phyloP scores from a whole-genome alignment of 2,888 invertebrate species.

The Emmelina monodactyla region DNA sequence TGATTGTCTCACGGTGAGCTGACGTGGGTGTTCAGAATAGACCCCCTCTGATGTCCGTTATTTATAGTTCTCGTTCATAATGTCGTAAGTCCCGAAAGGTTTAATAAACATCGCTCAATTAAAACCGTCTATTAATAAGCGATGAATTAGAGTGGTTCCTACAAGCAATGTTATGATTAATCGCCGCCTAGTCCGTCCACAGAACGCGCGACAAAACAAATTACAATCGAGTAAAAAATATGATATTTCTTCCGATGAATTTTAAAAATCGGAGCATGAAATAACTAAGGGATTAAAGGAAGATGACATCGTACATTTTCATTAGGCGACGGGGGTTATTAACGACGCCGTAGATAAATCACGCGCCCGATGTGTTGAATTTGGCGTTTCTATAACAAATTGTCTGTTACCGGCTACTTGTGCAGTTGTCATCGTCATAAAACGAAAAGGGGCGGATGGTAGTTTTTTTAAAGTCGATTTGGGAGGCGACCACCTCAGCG shows the following conservation, averaged over 20 bases:
- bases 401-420: conserved; percentile 29
- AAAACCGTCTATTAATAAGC: no score
- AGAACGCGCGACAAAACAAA: no score
- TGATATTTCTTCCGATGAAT: conserved; percentile 16
- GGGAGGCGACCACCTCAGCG: conserved; percentile 58
- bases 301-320: conserved; percentile 52
- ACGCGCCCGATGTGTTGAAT: conserved; percentile 52
- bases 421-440: conserved; percentile 49
- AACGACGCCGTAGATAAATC: conserved; percentile 46
- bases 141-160: no score
- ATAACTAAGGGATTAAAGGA: conserved; percentile 44
- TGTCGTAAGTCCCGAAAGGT: no score
- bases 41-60: conserved; percentile 23
- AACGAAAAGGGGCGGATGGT: conserved; percentile 38
- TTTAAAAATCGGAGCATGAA: conserved; percentile 36
- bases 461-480: conserved; percentile 30
- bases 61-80: no score
- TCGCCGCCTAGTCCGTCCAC: no score
- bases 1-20: conserved; percentile 33
- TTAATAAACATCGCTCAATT: no score
- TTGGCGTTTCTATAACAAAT: conserved; percentile 19
- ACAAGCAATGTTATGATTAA: no score
- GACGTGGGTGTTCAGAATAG: conserved; percentile 18
- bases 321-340: conserved; percentile 20
- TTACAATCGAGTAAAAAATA: neutral